Evolutionary conservation across 2,113 vertebrate species (phyloP).

Genomic region (Typhlomys cinereus): DNA sequence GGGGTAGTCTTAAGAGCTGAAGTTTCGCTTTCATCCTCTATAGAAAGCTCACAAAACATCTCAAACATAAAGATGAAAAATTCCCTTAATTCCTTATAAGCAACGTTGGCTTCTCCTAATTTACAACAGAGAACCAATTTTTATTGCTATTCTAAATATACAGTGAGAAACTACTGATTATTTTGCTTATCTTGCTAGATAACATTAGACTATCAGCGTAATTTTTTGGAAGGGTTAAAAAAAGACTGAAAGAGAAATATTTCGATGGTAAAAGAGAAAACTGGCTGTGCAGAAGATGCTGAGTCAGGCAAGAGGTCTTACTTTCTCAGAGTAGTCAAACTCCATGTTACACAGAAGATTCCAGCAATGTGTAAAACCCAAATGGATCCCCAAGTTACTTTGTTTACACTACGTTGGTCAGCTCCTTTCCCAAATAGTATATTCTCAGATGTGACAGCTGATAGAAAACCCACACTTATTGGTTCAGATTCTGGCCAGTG

Average conservation of each 20-base stretch:
- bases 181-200: conserved; percentile 37
- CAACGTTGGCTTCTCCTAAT: conserved; percentile 45
- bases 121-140: neutral
- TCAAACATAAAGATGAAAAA: conserved; percentile 40
- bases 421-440: neutral
- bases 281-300: neutral
- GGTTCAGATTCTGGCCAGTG: too few relatives aligned
- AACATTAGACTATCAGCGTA: conserved; percentile 38
- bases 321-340: accelerated
- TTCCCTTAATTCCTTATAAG: conserved; percentile 18
- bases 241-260: neutral
- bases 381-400: neutral
- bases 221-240: neutral
- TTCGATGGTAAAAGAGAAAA: neutral
- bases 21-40: conserved; percentile 57
- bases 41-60: conserved; percentile 57
- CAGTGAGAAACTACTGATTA: conserved; percentile 45
- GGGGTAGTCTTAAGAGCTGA: conserved; percentile 40
- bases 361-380: neutral
- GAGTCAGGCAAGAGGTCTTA: too few relatives aligned
- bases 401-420: neutral
- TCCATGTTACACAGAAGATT: neutral
- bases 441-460: neutral
- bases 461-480: too few relatives aligned
- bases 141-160: conserved; percentile 37